Evolutionary conservation across 2,888 invertebrate genomes (phyloP).

Genomic region (Monochamus alternatus): DNA sequence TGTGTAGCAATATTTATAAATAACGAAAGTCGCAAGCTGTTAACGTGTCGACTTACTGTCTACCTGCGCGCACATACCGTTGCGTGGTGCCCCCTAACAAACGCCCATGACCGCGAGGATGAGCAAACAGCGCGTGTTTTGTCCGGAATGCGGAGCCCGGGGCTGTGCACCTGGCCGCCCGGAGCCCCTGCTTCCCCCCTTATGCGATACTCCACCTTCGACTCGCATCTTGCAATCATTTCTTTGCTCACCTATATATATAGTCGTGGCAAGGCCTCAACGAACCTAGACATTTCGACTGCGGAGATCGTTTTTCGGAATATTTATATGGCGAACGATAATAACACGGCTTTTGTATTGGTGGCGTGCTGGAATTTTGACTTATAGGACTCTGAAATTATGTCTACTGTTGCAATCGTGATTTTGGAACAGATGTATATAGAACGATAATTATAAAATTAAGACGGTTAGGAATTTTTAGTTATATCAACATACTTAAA

Average conservation of each 20-base stretch:
- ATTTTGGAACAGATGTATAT: too few species aligned
- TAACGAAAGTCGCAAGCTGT: too few species aligned
- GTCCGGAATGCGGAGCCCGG: constrained; percentile 68
- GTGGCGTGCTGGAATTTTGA: constrained; percentile 2
- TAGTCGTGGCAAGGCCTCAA: neutral
- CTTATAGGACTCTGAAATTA: neutral
- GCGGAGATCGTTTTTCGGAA: constrained; percentile 15
- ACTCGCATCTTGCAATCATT: constrained; percentile 47
- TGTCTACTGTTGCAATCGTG: neutral
- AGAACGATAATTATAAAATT: too few species aligned
- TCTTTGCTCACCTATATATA: constrained; percentile 46
- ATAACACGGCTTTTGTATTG: neutral
- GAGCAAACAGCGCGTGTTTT: constrained; percentile 70
- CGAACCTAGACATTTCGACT: constrained; percentile 10
- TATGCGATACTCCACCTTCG: constrained; percentile 50
- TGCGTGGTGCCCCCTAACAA: constrained; percentile 33
- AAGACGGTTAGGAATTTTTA: too few species aligned
- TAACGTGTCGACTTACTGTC: too few species aligned
- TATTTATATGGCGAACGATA: constrained; percentile 17
- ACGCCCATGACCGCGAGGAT: constrained; percentile 62
- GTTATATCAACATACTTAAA: too few species aligned
- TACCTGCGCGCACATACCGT: neutral
- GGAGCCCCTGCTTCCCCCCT: constrained; percentile 57
- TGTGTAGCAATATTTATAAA: too few species aligned
- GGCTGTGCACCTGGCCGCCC: constrained; percentile 69